These are phyloP conservation scores for Halyomorpha halys DNA, from an alignment of 1,140 invertebrate species.

Conservation along the genomic window DNA sequence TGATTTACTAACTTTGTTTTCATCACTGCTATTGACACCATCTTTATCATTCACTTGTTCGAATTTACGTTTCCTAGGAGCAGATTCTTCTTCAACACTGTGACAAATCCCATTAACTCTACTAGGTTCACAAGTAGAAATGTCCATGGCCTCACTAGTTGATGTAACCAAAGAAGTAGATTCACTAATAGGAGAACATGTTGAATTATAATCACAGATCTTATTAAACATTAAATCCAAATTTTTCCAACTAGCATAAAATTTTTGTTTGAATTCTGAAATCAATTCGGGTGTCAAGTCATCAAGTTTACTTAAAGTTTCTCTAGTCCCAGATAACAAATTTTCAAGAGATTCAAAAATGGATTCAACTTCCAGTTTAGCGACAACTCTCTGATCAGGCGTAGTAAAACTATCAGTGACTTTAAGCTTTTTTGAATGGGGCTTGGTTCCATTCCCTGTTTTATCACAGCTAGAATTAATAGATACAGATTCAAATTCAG, in stretches of 20 bases:
- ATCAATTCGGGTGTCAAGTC: background rate
- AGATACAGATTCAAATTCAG: background rate
- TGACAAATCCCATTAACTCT: slow-evolving; percentile 12
- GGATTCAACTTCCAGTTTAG: background rate
- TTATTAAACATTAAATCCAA: slow-evolving; percentile 7
- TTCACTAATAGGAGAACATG: slow-evolving; percentile 5
- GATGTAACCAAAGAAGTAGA: background rate
- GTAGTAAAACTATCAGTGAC: background rate
- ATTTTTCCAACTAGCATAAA: slow-evolving; percentile 6
- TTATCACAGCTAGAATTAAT: background rate
- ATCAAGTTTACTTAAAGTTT: background rate
- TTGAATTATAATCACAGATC: slow-evolving; percentile 6
- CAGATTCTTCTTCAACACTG: background rate
- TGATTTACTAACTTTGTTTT: slow-evolving; percentile 3
- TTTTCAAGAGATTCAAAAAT: background rate
- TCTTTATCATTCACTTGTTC: slow-evolving; percentile 24
- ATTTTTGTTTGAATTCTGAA: background rate
- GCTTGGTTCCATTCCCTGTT: background rate
- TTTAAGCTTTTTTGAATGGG: background rate
- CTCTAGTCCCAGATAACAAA: background rate
- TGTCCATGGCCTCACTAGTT: background rate
- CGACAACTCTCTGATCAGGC: background rate
- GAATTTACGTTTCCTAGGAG: slow-evolving; percentile 1
- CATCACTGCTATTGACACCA: slow-evolving; percentile 1
- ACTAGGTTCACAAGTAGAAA: background rate